These are phyloP conservation scores for Galeopterus variegatus DNA, from an alignment of 2,113 vertebrate species.

Conservation along the genomic window DNA sequence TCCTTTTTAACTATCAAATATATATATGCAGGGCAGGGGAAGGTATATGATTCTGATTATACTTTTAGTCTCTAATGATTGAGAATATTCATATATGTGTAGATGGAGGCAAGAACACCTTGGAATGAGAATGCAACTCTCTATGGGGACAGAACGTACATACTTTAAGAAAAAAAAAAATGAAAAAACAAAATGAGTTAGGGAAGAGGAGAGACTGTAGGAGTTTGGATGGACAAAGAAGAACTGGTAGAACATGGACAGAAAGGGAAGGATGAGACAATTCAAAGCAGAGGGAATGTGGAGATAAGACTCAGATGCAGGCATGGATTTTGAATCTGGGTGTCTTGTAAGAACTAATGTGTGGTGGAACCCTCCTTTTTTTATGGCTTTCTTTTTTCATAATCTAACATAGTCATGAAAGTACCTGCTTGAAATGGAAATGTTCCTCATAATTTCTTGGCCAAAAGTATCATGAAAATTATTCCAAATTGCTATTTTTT, in stretches of 20 bases:
- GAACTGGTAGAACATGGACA: background rate
- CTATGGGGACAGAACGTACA: background rate
- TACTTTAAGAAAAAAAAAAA: background rate
- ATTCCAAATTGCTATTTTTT: conserved; percentile 1
- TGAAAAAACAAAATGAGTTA: background rate
- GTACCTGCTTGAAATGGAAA: background rate
- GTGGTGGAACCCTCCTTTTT: background rate
- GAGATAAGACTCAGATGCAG: background rate
- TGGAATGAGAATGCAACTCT: background rate
- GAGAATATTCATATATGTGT: background rate
- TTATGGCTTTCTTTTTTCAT: background rate
- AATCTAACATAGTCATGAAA: background rate
- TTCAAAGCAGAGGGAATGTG: background rate
- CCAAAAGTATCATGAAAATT: background rate
- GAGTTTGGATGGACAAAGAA: background rate
- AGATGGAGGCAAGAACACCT: background rate
- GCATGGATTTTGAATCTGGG: background rate
- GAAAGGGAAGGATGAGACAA: background rate
- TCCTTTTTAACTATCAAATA: background rate
- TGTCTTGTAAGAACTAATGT: background rate
- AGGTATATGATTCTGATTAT: background rate
- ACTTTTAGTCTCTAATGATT: background rate
- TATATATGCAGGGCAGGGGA: background rate
- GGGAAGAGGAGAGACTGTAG: background rate
- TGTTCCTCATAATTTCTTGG: background rate